Base-by-base conservation (phyloP, 1,140 invertebrate genomes). In the Bombus fervidus region DNA sequence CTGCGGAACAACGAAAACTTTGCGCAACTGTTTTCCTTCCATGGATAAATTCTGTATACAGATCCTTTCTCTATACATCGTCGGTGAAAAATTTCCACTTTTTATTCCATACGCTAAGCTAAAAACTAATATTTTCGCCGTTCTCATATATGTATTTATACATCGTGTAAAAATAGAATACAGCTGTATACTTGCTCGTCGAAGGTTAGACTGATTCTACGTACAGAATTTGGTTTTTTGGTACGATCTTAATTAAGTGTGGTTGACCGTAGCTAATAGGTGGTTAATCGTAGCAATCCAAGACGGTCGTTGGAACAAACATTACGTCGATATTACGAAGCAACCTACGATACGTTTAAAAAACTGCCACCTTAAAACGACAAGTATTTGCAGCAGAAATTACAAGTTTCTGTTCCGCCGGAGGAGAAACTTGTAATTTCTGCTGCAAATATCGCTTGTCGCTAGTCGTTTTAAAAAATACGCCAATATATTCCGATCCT, bases 1-100 rank as follows among this genome's bases (percentile, higher is more conserved):
- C 22, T 3, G 13, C n/a, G n/a, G 64, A 89, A 86, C 87, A 86
- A 57, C 66, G 53, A 68, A 83, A 71, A 64, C 57, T 31, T 62
- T 31, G 25, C 68, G 53, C 83, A 80, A 71, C 62, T 85, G 83
- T 85, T 85, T 85, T 53, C 41, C 12, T 53, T 37, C 13, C 28
- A 25, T 10, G 5, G 12, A 47, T 6, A 73, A 59, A 34, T 73
- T 53, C 34, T 6, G 15, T 69, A 10, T 1, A 68, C 1, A 34
- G 31, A 47, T 22, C n/a, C 18, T 53, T 25, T 74, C 18, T 10
- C n/a, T 85, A 6, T 66, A 15, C 31, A 18, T 15, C 13, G 0
- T n/a, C 18, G 47, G 0, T 8, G 47, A 18, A 31, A 31, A 8
- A 31, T 66, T 18, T 66, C n/a, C 5, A 6, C 13, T 18, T 6